Base-by-base conservation (phyloP, 2,888 invertebrate species). In the Rhorus exstirpatorius region DNA sequence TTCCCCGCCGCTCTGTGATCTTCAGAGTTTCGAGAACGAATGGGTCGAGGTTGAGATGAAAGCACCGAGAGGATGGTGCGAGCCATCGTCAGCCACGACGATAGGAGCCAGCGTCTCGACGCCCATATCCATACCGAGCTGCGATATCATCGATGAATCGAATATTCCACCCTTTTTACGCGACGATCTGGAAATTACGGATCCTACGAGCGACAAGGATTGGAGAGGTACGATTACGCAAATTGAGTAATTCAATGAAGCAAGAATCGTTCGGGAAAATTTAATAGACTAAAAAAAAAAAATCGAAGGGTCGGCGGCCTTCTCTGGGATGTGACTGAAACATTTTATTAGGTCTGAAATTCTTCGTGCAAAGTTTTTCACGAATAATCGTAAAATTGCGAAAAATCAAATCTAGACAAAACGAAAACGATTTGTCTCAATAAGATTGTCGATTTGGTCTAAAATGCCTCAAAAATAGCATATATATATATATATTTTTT, bases 21-120 rank as follows among this genome's bases (percentile, higher is more conserved):
- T 97, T 10, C 96, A 96, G 91, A 96, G 96, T 86, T 98, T 98
- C 91, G 97, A 97, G 91, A 97, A 97, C 91, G 98, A 98, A 90
- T 98, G 97, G 97, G 95, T 98, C 93, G 98, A 98, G 92, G 96
- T 98, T 0, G 97, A 97, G 91, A 95, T 97, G 21, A 93, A 95
- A 82, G 94, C 95, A 0, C 94, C 96, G 0, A 95, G 83, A 93
- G 94, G 75, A 92, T 94, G 84, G 93, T 94, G 85, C 84, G 90
- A 92, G 76, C 87, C 91, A 14, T 86, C 91, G 14, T 86, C 86
- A 7, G 21, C 60, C 8, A 35, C 65, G 53, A 58, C 51, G 0
- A 21, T 46, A 19, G 86, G 93, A 0, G 82, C 89, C 10, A 93
- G 93, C 0, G 93, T 82, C 90, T 93, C 84, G 92, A 93, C 88